Evolutionary conservation across 2,113 vertebrate genomes (phyloP), one percentile per base, ranked within the genome.

Genomic region (Cariama cristata): DNA sequence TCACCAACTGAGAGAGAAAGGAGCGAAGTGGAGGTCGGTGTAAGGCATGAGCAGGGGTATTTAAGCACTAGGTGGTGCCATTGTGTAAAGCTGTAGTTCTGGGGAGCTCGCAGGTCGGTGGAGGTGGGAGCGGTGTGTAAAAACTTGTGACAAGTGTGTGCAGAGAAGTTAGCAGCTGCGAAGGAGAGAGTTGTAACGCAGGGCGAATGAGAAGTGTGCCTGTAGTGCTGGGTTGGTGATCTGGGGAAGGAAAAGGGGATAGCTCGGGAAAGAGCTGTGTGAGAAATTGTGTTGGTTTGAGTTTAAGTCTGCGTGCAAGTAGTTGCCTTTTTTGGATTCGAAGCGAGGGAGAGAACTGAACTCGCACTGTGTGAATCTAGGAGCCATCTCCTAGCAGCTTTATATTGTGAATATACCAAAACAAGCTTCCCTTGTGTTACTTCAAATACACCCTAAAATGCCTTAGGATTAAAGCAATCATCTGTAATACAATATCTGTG

Each of bases 41-140:
- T 24, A 26, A 90, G 53, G 60, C 7, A 4, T 93, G 89, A 81
- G 85, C 82, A 58, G 64, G 6, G 83, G 18, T 45, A 4, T 75
- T 95, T 55, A 42, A 96, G 88, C 98, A 97, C 98, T 97, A 98
- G 98, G 92, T 98, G 98, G 98, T 97, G 98, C 97, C 97, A 93
- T 98, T 98, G 98, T 88, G 97, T 94, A 97, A 98, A 97, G 88
- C 88, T 92, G 69, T 42, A 26, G 58, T 74, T 73, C 71, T 91
- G 35, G 16, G 44, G 30, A 40, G 59, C 84, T 69, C 38, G 82
- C 38, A 82, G 83, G 86, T 52, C 66, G 14, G 11, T 4, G 68
- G 35, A 35, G 62, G 83, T 86, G 86, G 77, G 88, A 93, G 83
- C 24, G 22, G 56, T 33, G 32, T 56, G 86, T 44, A 42, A 83